phyloP scores from a whole-genome alignment of 2,888 invertebrate species.

The Pelosia muscerda region DNA sequence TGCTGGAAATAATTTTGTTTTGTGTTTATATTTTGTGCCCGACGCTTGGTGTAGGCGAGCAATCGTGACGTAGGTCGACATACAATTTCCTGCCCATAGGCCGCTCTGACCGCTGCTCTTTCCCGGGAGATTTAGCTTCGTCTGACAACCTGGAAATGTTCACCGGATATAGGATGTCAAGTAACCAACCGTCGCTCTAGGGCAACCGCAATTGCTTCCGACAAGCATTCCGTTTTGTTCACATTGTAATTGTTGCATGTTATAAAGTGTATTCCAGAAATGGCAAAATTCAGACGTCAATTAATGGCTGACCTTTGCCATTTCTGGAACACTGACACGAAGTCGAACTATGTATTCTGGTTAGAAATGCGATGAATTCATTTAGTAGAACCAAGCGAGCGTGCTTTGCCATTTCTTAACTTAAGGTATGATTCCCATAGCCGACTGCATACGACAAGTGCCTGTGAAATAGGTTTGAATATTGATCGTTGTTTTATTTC shows the following conservation, averaged over 20 bases:
- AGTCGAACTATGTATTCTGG: too few species aligned
- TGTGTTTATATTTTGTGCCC: slow-evolving; percentile 52
- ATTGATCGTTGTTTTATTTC: too few species aligned
- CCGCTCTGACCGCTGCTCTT: slow-evolving; percentile 76
- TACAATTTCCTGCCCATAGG: slow-evolving; percentile 80
- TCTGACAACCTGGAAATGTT: slow-evolving; percentile 77
- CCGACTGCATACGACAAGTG: too few species aligned
- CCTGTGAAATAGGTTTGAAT: too few species aligned
- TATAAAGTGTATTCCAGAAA: neutral
- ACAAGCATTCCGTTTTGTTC: slow-evolving; percentile 46
- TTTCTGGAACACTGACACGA: too few species aligned
- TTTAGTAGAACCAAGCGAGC: too few species aligned
- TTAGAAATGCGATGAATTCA: too few species aligned
- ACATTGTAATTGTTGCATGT: slow-evolving; percentile 17
- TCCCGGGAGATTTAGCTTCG: slow-evolving; percentile 70
- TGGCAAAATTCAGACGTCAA: neutral
- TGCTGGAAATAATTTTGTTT: slow-evolving; percentile 41
- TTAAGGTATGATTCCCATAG: too few species aligned
- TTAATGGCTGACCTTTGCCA: too few species aligned
- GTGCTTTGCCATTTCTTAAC: too few species aligned
- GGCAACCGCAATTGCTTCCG: slow-evolving; percentile 78
- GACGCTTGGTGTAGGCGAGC: slow-evolving; percentile 53
- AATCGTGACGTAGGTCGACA: slow-evolving; percentile 79
- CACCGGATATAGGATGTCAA: slow-evolving; percentile 82
- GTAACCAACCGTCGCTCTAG: slow-evolving; percentile 69